phyloP scores from a whole-genome alignment of 2,113 vertebrate genomes.

The Willisornis vidua region DNA sequence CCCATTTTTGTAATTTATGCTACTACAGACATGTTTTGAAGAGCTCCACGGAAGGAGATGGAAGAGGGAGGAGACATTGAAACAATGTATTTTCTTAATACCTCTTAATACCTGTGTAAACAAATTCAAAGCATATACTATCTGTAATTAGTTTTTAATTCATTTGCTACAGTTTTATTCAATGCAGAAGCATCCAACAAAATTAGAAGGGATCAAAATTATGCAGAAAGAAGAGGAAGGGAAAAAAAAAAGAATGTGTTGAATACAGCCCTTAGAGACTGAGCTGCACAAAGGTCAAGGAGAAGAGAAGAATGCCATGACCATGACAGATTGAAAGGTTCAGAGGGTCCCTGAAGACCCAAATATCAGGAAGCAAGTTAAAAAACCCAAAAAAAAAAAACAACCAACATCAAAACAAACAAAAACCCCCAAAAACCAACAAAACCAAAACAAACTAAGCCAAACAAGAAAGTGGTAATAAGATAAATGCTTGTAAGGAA shows the following conservation, averaged over 20 bases:
- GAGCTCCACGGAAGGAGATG: rapidly evolving
- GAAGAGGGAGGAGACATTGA: rapidly evolving
- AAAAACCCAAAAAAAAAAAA: neutral
- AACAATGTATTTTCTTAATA: neutral
- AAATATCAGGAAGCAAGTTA: neutral
- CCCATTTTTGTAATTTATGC: neutral
- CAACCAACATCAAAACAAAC: no score
- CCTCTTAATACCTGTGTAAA: neutral
- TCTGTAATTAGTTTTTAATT: neutral
- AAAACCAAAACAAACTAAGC: neutral
- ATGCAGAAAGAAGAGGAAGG: neutral
- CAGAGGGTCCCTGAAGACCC: neutral
- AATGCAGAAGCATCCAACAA: neutral
- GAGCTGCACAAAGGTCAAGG: neutral
- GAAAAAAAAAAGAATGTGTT: neutral
- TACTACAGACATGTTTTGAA: neutral
- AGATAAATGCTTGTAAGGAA: neutral
- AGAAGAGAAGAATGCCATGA: neutral
- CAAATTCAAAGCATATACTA: neutral
- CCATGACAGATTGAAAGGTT: neutral
- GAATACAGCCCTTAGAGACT: neutral
- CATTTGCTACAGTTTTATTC: neutral
- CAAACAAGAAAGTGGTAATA: neutral
- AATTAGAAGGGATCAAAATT: neutral
- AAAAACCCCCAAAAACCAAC: no score